A percentile compares a stretch with the other conserved stretches of the same genome.
Evolutionary conservation across 2,113 vertebrate species (phyloP).

Genomic region (Etheostoma spectabile): DNA sequence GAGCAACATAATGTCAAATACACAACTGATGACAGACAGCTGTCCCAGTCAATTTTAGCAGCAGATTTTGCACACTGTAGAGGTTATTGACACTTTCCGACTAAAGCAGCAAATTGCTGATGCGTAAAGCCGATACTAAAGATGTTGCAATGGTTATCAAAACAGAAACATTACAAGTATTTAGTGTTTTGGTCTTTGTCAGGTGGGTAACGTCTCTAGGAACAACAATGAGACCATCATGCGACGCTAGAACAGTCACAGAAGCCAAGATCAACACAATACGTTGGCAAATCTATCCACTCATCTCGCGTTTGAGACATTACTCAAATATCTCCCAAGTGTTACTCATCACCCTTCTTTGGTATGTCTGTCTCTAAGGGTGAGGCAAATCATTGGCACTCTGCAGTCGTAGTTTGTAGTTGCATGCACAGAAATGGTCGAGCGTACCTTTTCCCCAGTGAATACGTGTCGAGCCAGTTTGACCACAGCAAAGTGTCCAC

Average conservation of each 20-base stretch:
- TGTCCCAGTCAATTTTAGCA: neutral
- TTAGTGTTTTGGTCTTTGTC: neutral
- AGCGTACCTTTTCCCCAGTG: conserved; percentile 91
- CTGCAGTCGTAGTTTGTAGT: neutral
- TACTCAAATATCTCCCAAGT: neutral
- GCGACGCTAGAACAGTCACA: neutral
- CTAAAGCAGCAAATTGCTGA: neutral
- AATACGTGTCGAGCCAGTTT: conserved; percentile 99
- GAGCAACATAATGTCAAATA: neutral
- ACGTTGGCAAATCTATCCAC: neutral
- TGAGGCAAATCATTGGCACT: neutral
- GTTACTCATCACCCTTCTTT: neutral
- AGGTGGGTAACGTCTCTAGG: neutral
- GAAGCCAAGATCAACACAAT: neutral
- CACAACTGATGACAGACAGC: neutral
- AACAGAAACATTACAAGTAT: neutral
- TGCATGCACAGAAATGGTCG: neutral
- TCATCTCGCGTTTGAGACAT: neutral
- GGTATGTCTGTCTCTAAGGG: conserved; percentile 1
- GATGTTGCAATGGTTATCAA: neutral
- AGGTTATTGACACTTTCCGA: neutral
- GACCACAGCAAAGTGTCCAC: conserved; percentile 99
- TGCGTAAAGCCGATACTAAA: neutral
- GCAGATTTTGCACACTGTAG: neutral
- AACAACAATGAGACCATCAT: neutral